Conservation (phyloP, 2,113 vertebrate genomes). For the Syngnathoides biaculeatus region DNA sequence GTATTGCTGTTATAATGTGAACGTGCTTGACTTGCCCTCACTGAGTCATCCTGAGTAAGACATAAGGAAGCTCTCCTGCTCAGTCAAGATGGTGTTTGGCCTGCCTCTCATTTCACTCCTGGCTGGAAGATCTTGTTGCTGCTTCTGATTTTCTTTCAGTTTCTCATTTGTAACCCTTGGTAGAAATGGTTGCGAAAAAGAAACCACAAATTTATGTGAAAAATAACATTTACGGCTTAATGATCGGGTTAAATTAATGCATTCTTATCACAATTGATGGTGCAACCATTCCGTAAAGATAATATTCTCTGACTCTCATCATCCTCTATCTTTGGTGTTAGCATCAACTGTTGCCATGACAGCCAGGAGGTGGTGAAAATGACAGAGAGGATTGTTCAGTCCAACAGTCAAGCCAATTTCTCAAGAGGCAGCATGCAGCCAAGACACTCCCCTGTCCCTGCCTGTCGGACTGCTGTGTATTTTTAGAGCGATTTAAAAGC, state of each 20-base stretch:
- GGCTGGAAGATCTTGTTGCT: too few species aligned
- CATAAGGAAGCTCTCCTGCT: not conserved
- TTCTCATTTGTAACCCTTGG: not conserved
- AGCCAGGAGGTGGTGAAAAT: slow-evolving; percentile 33
- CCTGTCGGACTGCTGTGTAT: slow-evolving; percentile 48
- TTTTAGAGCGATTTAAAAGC: slow-evolving; percentile 65
- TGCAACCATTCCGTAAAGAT: slow-evolving; percentile 9
- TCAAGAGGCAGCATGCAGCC: slow-evolving; percentile 50
- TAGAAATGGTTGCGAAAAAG: not conserved
- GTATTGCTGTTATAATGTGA: not conserved
- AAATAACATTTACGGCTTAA: not conserved
- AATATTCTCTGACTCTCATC: slow-evolving; percentile 22
- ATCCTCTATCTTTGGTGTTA: not conserved
- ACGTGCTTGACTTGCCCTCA: not conserved
- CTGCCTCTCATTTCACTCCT: not conserved
- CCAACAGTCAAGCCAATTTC: slow-evolving; percentile 43
- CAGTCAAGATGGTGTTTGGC: not conserved
- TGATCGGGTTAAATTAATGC: too few species aligned
- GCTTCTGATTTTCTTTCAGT: too few species aligned
- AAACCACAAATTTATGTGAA: not conserved
- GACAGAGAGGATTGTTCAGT: slow-evolving; percentile 31
- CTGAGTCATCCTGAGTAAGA: not conserved
- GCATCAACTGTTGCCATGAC: slow-evolving; percentile 6
- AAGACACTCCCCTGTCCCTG: slow-evolving; percentile 41
- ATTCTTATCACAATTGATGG: too few species aligned